Percentiles rank a stretch among this genome's conserved stretches.
phyloP scores from a whole-genome alignment of 2,888 invertebrate species.

The Nomada lathburiana region DNA sequence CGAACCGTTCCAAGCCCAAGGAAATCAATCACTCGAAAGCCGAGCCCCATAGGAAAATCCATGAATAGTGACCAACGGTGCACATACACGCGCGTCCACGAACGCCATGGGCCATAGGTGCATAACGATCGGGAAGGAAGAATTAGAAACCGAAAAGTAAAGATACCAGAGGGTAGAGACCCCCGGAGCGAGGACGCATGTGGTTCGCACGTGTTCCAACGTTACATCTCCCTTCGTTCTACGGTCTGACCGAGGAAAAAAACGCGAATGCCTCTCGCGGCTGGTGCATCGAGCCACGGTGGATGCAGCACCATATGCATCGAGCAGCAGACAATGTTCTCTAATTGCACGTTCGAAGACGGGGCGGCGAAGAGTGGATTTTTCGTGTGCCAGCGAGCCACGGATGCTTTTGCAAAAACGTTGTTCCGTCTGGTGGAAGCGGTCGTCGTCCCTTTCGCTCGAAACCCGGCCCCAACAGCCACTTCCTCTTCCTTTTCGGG shows the following conservation, averaged over 20 bases:
- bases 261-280: conserved; percentile 24
- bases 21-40: background rate
- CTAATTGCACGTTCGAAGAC: conserved; percentile 53
- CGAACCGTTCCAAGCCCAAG: background rate
- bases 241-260: conserved; percentile 25
- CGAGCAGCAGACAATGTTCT: conserved; percentile 56
- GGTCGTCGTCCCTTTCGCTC: conserved; percentile 35
- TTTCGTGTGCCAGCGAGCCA: conserved; percentile 34
- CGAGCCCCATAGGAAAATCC: background rate
- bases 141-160: conserved; percentile 51
- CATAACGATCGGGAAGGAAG: background rate
- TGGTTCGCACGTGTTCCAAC: conserved; percentile 59
- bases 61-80: background rate
- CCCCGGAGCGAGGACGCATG: conserved; percentile 61
- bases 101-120: background rate
- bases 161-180: conserved; percentile 69
- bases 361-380: conserved; percentile 18
- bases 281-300: conserved; percentile 36
- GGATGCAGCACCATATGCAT: conserved; percentile 54
- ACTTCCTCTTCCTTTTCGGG: conserved; percentile 64
- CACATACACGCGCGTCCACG: no score
- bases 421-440: conserved; percentile 38
- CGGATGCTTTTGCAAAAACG: conserved; percentile 33
- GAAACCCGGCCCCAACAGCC: conserved; percentile 21
- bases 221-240: conserved; percentile 42